Evolutionary conservation across 2,113 vertebrate species (phyloP), one percentile per base, ranked within the genome.

Genomic region (Panthera leo): DNA sequence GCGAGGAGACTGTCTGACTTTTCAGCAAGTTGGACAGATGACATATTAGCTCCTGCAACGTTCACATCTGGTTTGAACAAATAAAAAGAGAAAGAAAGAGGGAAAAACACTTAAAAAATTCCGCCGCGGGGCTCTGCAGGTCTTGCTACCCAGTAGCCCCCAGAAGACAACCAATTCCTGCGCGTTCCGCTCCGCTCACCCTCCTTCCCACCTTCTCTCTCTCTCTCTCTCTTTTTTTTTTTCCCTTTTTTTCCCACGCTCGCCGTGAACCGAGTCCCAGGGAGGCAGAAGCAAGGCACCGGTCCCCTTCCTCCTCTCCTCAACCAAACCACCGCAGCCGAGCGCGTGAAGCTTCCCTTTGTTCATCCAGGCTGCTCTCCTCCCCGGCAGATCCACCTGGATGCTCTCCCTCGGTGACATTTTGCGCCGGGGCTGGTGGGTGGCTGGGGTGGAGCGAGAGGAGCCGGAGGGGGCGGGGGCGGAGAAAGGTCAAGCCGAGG

Each of bases 401-500:
- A 93, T 85, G 95, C 91, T 94, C 96, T 94, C 94, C 91, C 89
- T 89, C 71, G 75, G 97, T 97, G 98, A 97, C 98, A 98, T 98
- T 98, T 96, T 89, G 96, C 95, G 94, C 97, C 96, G n/a, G 86
- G 97, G 97, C 92, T 76, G 96, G 97, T 97, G 97, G 97, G 98
- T 90, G 98, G 98, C 96, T 92, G 87, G 97, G 97, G 98, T 96
- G 98, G 97, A 96, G 98, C 96, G 79, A 97, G 68, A 82, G 42
- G 42, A 96, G 93, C 93, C 84, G 84, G 51, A 91, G 89, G 97
- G 83, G 97, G 96, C 83, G 97, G 95, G 83, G 96, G 97, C 84
- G 94, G 95, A 97, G 97, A 97, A 96, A 98, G 98, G 97, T 98
- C 97, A 98, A 97, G 96, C 83, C 34, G 92, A 94, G 97, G 96